Evolutionary conservation across 2,888 invertebrate genomes (phyloP).

Genomic region (Lysandra bellargus): DNA sequence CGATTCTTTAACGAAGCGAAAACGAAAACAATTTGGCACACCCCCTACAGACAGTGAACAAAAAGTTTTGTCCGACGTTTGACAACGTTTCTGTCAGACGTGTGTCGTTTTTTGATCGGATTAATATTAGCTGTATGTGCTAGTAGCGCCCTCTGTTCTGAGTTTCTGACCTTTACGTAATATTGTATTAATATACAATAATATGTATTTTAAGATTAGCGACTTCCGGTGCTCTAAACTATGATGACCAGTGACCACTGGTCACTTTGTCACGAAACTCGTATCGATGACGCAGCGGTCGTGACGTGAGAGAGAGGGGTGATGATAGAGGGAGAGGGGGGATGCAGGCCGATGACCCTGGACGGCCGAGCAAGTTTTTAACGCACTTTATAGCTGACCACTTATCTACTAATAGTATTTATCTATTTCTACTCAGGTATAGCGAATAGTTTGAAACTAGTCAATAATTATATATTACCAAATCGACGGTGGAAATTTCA

Average conservation of each 20-base stretch:
- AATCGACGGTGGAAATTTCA: too few species aligned
- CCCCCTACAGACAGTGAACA: too few species aligned
- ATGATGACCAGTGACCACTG: background rate
- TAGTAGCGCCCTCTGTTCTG: too few species aligned
- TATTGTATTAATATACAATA: too few species aligned
- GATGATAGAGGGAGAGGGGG: slow-evolving; percentile 40
- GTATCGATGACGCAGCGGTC: slow-evolving; percentile 56
- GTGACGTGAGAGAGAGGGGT: slow-evolving; percentile 53
- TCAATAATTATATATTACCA: background rate
- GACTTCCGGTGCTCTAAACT: background rate
- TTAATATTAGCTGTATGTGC: too few species aligned
- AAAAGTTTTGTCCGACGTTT: too few species aligned
- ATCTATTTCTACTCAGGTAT: background rate
- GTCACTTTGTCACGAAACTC: background rate
- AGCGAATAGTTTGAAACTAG: background rate
- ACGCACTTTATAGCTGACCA: background rate
- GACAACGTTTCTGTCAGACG: too few species aligned
- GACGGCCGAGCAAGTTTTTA: slow-evolving; percentile 42
- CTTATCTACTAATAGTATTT: slow-evolving; percentile 11
- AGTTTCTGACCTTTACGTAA: too few species aligned
- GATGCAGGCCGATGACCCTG: slow-evolving; percentile 62
- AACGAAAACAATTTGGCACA: too few species aligned
- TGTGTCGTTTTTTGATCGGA: too few species aligned
- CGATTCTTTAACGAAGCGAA: too few species aligned
- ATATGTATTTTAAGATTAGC: background rate